Evolutionary conservation across 1,140 invertebrate species (phyloP).

Genomic region (Cydia pomonella): DNA sequence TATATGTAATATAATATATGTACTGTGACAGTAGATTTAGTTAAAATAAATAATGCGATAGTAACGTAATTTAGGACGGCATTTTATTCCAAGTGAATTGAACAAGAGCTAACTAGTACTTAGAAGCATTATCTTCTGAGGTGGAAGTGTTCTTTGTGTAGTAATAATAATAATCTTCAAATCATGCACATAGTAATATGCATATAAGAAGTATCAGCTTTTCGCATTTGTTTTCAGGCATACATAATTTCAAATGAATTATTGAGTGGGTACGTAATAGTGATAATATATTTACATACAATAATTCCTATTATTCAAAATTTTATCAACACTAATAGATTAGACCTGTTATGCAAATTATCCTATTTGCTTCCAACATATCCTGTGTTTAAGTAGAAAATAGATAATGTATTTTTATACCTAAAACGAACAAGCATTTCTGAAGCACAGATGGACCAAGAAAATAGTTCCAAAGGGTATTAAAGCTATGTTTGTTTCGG

Average conservation of each 20-base stretch:
- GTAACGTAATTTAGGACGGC: conserved; percentile 25
- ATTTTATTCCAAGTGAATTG: conserved; percentile 22
- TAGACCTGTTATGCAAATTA: not conserved
- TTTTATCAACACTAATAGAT: not conserved
- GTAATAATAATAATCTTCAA: not conserved
- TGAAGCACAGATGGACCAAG: not conserved
- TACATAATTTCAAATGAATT: not conserved
- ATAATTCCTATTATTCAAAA: not conserved
- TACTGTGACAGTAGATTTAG: conserved; percentile 1
- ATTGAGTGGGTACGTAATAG: not conserved
- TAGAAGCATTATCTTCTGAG: not conserved
- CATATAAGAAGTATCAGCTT: too few relatives aligned
- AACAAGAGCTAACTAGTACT: conserved; percentile 6
- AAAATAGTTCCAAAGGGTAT: not conserved
- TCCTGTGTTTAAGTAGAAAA: not conserved
- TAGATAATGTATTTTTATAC: not conserved
- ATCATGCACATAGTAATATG: not conserved
- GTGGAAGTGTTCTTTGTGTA: not conserved
- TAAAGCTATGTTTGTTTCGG: too few relatives aligned
- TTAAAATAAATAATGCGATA: conserved; percentile 19
- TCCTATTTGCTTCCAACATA: not conserved
- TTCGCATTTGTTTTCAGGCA: not conserved
- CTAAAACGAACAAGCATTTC: conserved; percentile 5
- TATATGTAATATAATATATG: not conserved
- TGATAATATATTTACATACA: not conserved